Conservation (phyloP, 2,888 invertebrate genomes). For the Caenorhabditis doughertyi region DNA sequence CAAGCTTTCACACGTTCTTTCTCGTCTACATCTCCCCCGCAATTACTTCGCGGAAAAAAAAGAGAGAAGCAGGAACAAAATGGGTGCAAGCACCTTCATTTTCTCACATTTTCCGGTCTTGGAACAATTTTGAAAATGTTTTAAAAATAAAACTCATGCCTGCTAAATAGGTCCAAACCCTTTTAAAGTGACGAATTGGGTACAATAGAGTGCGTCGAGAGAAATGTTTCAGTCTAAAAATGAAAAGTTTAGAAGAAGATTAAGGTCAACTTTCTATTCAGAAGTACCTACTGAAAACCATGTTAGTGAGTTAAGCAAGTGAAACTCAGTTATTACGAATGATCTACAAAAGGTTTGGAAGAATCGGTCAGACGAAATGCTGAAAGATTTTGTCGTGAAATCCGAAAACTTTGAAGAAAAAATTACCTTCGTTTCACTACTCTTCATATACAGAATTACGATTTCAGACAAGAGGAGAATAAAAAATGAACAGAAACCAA, state of each 20-base stretch:
- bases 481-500: conserved; percentile 1
- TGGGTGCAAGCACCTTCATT: conserved; percentile 12
- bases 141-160: conserved; percentile 39
- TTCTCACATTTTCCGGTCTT: conserved; percentile 36
- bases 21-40: neutral
- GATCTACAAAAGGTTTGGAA: conserved; percentile 14
- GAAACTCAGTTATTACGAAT: conserved; percentile 32
- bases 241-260: neutral
- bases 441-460: conserved; percentile 16
- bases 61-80: conserved; percentile 23
- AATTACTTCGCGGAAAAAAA: neutral
- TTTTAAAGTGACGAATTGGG: conserved; percentile 23
- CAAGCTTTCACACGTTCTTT: neutral
- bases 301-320: conserved; percentile 20
- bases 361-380: conserved; percentile 13
- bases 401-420: neutral
- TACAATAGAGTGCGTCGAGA: conserved; percentile 25
- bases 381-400: conserved; percentile 2
- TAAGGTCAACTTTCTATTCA: neutral
- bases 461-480: neutral
- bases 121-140: conserved; percentile 41
- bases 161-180: conserved; percentile 6
- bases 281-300: conserved; percentile 34
- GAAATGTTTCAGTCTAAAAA: conserved; percentile 37
- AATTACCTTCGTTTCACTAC: neutral